phyloP scores from a whole-genome alignment of 2,888 invertebrate genomes.

The Agrochola circellaris region DNA sequence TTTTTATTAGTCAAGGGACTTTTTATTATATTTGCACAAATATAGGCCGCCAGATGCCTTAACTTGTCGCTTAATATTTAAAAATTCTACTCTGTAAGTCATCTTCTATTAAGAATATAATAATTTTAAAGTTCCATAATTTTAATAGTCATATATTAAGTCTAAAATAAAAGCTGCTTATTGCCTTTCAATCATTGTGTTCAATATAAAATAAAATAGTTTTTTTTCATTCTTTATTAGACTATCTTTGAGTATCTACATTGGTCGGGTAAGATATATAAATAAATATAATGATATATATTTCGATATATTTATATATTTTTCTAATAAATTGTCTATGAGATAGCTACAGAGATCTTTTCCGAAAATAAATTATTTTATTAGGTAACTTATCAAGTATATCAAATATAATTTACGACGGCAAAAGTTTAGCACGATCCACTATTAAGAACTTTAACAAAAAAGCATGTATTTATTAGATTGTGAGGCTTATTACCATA shows the following conservation, averaged over 20 bases:
- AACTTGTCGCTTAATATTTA: constrained; percentile 55
- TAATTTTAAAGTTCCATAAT: constrained; percentile 53
- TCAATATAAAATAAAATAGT: constrained; percentile 56
- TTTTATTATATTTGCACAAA: constrained; percentile 58
- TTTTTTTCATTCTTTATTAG: constrained; percentile 37
- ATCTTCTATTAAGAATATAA: constrained; percentile 60
- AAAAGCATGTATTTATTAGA: constrained; percentile 51
- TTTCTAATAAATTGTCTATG: constrained; percentile 55
- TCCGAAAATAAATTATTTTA: constrained; percentile 68
- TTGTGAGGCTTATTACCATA: constrained; percentile 43
- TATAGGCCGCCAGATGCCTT: constrained; percentile 63
- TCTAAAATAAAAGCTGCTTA: constrained; percentile 60
- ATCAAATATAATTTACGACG: constrained; percentile 62
- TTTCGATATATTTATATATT: constrained; percentile 52
- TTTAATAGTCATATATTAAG: constrained; percentile 51
- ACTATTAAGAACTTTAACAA: constrained; percentile 68
- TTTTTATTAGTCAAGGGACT: constrained; percentile 64
- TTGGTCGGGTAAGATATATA: constrained; percentile 66
- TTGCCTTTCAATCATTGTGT: constrained; percentile 57
- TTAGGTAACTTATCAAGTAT: constrained; percentile 61
- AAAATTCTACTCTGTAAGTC: constrained; percentile 60
- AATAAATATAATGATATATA: constrained; percentile 60
- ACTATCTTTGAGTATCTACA: constrained; percentile 55
- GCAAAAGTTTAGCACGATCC: constrained; percentile 63
- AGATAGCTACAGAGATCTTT: constrained; percentile 67